Evolutionary conservation across 2,888 invertebrate species (phyloP), one percentile per base, ranked within the genome.

Genomic region (Heteromyza rotundicornis): DNA sequence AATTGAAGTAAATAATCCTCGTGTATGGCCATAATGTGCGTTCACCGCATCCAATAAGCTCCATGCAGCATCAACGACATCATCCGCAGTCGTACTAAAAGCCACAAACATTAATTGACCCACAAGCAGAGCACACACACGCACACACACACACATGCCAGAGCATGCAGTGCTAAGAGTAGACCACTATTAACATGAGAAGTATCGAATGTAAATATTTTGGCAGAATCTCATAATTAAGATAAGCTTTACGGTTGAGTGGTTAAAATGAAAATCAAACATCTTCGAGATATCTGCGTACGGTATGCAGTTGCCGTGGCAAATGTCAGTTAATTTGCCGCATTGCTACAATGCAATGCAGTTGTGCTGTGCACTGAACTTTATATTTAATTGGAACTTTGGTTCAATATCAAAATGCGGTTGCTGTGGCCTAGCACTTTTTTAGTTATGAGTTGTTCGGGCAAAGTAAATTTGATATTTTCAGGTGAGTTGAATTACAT

Each of bases 151-250:
- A 16, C 20, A n/a, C 19, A 20, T 56, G 44, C 19, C 24, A 2
- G 12, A 20, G 23, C 53, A 64, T 14, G 10, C 36, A 40, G 19
- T 22, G 36, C 53, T 60, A 55, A n/a, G n/a, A n/a, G n/a, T n/a
- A n/a, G n/a, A n/a, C n/a, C n/a, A n/a, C n/a, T n/a, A n/a, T n/a
- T n/a, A n/a, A n/a, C n/a, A n/a, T n/a, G n/a, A n/a, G n/a, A n/a
- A n/a, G n/a, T n/a, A n/a, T 63, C 68, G 62, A 66, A 70, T 69
- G 69, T 59, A 71, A 74, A 74, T 73, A 71, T 73, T 71, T 67
- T 74, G 63, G 63, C 64, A 71, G 72, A 69, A 73, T 73, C 73
- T 71, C 65, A 71, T 73, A 75, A 75, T 73, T 75, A 73, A 73
- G 75, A 73, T 70, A 70, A 73, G 67, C 73, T 73, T 59, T 62